Percentiles rank a stretch among this genome's conserved stretches.
phyloP scores from a whole-genome alignment of 2,797 vertebrate species.

The Ptychobarbus kaznakovi region DNA sequence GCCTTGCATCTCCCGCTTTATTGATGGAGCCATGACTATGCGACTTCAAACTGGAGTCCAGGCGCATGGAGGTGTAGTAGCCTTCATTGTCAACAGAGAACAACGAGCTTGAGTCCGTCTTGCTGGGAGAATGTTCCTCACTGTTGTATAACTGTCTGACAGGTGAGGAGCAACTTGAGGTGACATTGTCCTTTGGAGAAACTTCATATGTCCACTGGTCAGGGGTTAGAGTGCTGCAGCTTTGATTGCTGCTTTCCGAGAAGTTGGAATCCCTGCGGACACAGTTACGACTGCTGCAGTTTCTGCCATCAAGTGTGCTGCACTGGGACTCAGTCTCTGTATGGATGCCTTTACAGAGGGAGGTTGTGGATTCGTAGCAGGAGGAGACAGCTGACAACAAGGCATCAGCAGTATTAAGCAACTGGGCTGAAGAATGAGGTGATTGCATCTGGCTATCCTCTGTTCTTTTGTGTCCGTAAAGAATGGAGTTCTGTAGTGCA shows the following conservation, averaged over 20 bases:
- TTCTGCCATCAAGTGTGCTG: conserved; percentile 67
- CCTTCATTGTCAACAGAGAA: conserved; percentile 76
- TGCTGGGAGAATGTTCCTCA: conserved; percentile 74
- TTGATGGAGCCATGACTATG: conserved; percentile 67
- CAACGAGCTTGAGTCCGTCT: conserved; percentile 75
- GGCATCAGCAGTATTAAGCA: conserved; percentile 68
- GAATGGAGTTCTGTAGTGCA: conserved; percentile 75
- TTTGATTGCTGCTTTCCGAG: conserved; percentile 69
- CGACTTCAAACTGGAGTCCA: conserved; percentile 69
- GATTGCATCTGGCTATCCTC: conserved; percentile 64
- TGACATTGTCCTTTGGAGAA: conserved; percentile 64
- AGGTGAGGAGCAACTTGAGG: conserved; percentile 72
- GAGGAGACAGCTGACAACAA: conserved; percentile 63
- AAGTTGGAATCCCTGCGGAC: conserved; percentile 72
- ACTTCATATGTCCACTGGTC: conserved; percentile 77
- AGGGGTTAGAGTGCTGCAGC: conserved; percentile 59
- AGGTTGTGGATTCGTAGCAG: conserved; percentile 71
- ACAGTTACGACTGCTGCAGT: conserved; percentile 63
- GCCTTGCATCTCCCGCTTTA: conserved; percentile 70
- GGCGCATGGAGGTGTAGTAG: conserved; percentile 68
- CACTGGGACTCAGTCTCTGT: conserved; percentile 76
- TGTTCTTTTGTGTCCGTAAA: conserved; percentile 72
- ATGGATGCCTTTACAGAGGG: conserved; percentile 66
- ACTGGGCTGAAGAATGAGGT: conserved; percentile 64
- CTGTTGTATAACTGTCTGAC: conserved; percentile 75